A percentile compares a stretch with the other conserved stretches of the same genome.
Evolutionary conservation across 1,140 invertebrate species (phyloP).

Genomic region (Drosophila micromelanica): DNA sequence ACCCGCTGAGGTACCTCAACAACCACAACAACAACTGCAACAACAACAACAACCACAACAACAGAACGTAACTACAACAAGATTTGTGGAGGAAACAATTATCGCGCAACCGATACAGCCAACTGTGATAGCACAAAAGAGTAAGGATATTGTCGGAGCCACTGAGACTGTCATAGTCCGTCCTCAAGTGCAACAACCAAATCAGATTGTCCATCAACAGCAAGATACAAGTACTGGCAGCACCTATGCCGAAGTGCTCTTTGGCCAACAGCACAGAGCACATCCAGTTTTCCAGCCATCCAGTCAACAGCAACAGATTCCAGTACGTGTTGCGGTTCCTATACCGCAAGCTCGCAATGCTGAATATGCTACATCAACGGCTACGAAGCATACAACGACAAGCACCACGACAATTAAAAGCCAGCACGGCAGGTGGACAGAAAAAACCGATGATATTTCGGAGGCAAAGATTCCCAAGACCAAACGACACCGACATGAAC

Average conservation of each 20-base stretch:
- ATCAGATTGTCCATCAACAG: conserved; percentile 31
- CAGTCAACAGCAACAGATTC: conserved; percentile 84
- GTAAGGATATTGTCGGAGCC: conserved; percentile 27
- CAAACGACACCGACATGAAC: conserved; percentile 61
- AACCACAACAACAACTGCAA: neutral
- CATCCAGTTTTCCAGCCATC: conserved; percentile 86
- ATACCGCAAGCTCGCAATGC: conserved; percentile 52
- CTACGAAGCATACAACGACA: conserved; percentile 40
- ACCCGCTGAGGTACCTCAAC: conserved; percentile 42
- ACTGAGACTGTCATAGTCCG: conserved; percentile 45
- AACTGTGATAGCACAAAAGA: conserved; percentile 64
- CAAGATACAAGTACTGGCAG: conserved; percentile 67
- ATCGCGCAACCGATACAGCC: conserved; percentile 49
- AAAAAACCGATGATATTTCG: conserved; percentile 70
- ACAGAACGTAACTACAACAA: conserved; percentile 36
- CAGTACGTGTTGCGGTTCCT: conserved; percentile 75
- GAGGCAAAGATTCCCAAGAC: conserved; percentile 51
- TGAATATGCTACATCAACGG: conserved; percentile 35
- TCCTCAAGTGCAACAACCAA: conserved; percentile 48
- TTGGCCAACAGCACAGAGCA: conserved; percentile 72
- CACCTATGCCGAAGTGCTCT: conserved; percentile 81
- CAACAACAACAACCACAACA: conserved; percentile 23
- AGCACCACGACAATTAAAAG: conserved; percentile 42
- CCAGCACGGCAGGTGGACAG: conserved; percentile 39
- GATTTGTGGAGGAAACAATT: conserved; percentile 49